phyloP scores from a whole-genome alignment of 2,888 invertebrate genomes.

The Platycheirus albimanus region DNA sequence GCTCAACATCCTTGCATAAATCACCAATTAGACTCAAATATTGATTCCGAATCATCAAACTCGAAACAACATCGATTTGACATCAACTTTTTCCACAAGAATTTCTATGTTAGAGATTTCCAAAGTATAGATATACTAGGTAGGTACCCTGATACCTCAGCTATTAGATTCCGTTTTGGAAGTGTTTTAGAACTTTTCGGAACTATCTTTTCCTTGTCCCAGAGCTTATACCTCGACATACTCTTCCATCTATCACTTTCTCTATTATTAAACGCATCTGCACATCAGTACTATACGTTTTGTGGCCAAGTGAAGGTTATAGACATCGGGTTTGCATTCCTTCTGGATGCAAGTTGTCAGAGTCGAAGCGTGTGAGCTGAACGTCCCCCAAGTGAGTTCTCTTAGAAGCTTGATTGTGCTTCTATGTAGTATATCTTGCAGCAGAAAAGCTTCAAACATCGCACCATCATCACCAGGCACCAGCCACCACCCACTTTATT shows the following conservation, averaged over 20 bases:
- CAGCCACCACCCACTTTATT: not conserved
- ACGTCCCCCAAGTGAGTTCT: constrained; percentile 28
- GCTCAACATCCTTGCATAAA: not conserved
- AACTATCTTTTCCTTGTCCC: not conserved
- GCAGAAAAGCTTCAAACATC: not conserved
- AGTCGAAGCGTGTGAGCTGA: constrained; percentile 17
- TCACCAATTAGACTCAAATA: constrained; percentile 29
- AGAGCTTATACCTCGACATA: constrained; percentile 16
- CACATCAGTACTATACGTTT: constrained; percentile 64
- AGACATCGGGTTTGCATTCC: constrained; percentile 42
- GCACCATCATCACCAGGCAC: not conserved
- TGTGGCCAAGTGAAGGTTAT: constrained; percentile 64
- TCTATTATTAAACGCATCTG: constrained; percentile 70
- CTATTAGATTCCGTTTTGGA: constrained; percentile 41
- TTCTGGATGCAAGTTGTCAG: constrained; percentile 33
- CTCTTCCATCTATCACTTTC: constrained; percentile 52
- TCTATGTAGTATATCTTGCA: not conserved
- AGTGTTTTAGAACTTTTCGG: constrained; percentile 40
- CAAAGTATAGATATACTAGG: not conserved
- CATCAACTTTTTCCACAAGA: constrained; percentile 31
- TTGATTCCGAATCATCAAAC: constrained; percentile 33
- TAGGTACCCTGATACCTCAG: too few relatives aligned
- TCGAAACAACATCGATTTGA: constrained; percentile 5
- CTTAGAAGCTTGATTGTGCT: constrained; percentile 41
- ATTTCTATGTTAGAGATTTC: constrained; percentile 5